phyloP scores from a whole-genome alignment of 2,113 vertebrate species.

The western clawed frog (Xenopus tropicalis) region DNA sequence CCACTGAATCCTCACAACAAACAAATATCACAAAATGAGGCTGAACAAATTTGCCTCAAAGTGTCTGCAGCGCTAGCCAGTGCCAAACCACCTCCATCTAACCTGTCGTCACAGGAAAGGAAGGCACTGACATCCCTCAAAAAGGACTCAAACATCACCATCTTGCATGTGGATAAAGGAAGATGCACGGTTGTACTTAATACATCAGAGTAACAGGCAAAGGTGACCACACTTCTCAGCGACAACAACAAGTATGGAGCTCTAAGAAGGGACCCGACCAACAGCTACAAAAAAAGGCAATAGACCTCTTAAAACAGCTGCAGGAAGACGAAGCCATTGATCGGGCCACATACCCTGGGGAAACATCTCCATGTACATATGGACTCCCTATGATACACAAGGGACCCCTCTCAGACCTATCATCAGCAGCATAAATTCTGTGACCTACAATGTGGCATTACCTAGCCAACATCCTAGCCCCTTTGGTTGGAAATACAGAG shows the following conservation, averaged over 20 bases:
- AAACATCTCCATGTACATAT: not conserved
- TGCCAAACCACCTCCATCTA: not conserved
- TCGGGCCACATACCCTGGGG: not conserved
- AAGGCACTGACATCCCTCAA: not conserved
- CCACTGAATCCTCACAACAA: not conserved
- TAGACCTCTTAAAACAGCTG: not conserved
- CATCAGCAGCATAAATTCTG: not conserved
- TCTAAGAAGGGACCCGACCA: not conserved
- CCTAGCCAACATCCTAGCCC: no score
- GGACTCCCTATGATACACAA: not conserved
- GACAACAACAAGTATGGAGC: not conserved
- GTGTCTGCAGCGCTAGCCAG: not conserved
- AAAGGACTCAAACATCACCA: not conserved
- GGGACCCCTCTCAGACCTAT: not conserved
- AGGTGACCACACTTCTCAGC: not conserved
- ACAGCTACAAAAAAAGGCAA: not conserved
- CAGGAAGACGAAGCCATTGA: not conserved
- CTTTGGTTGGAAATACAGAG: no score
- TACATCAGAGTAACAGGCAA: not conserved
- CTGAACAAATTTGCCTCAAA: not conserved
- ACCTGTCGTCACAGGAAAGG: not conserved
- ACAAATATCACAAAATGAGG: not conserved
- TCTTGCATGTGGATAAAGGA: not conserved
- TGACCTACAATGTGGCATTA: no score
- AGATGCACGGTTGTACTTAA: not conserved